Conservation (phyloP, 2,113 vertebrate genomes). For the Macaca nemestrina region DNA sequence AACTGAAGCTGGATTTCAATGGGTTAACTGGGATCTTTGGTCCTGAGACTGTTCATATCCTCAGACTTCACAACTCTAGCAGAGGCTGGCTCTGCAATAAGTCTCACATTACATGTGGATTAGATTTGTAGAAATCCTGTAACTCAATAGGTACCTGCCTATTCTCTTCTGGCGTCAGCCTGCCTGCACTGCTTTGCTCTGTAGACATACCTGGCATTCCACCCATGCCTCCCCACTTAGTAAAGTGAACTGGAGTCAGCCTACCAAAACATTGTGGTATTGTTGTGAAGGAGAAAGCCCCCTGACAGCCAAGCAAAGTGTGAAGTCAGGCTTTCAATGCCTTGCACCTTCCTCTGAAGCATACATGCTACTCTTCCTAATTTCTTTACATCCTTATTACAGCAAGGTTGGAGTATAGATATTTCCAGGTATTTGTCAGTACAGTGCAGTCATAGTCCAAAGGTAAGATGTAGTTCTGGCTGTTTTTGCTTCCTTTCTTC, state of each 20-base stretch:
- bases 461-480: constrained; percentile 52
- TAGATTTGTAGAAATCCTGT: constrained; percentile 93
- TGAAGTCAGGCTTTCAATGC: constrained; percentile 86
- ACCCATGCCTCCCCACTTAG: constrained; percentile 87
- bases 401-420: constrained; percentile 73
- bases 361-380: constrained; percentile 73
- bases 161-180: constrained; percentile 93
- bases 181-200: constrained; percentile 87
- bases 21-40: constrained; percentile 86
- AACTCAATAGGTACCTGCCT: constrained; percentile 93
- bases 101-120: constrained; percentile 92
- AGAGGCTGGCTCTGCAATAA: constrained; percentile 88
- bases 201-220: constrained; percentile 94
- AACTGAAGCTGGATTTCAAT: constrained; percentile 79
- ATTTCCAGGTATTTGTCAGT: constrained; percentile 63
- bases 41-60: constrained; percentile 81
- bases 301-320: constrained; percentile 88
- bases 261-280: constrained; percentile 90
- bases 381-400: constrained; percentile 71
- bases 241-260: constrained; percentile 88
- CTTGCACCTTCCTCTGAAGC: constrained; percentile 84
- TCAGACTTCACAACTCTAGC: constrained; percentile 85
- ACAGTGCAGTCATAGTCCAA: constrained; percentile 67
- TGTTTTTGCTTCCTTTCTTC: not conserved
- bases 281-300: constrained; percentile 86